These are phyloP conservation scores for Harpalus rubripes DNA, from an alignment of 2,888 invertebrate species.

Conservation along the genomic window DNA sequence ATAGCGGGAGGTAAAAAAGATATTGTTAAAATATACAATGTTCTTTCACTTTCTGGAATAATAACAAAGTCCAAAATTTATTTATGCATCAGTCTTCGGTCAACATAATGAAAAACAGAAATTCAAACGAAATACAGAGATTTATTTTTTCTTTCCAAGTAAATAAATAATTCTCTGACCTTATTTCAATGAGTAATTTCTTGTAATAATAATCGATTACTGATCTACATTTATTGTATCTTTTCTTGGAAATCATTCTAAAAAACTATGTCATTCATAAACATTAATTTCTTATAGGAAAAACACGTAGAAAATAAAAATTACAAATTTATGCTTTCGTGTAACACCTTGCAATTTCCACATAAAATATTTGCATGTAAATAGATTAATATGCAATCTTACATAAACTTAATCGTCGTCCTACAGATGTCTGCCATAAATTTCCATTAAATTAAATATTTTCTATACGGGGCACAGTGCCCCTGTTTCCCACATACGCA, in stretches of 20 bases:
- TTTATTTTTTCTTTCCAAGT: slow-evolving; percentile 2
- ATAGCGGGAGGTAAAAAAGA: no score
- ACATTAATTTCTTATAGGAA: slow-evolving; percentile 3
- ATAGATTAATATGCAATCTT: slow-evolving; percentile 4
- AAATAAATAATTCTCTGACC: slow-evolving; percentile 15
- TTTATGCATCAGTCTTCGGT: not conserved
- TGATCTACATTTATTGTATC: slow-evolving; percentile 15
- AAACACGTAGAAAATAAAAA: slow-evolving; percentile 7
- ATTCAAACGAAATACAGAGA: not conserved
- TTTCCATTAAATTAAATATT: slow-evolving; percentile 3
- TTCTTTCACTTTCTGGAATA: not conserved
- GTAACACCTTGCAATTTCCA: not conserved
- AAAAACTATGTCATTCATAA: slow-evolving; percentile 5
- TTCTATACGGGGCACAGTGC: slow-evolving; percentile 1
- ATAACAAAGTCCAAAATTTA: not conserved
- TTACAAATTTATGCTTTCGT: not conserved
- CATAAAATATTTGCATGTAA: slow-evolving; percentile 15
- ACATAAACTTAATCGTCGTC: slow-evolving; percentile 9
- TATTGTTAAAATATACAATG: not conserved
- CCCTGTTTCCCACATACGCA: slow-evolving; percentile 9
- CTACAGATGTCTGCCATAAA: slow-evolving; percentile 18
- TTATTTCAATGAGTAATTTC: not conserved
- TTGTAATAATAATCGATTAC: slow-evolving; percentile 13
- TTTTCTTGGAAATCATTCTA: slow-evolving; percentile 5
- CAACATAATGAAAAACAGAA: not conserved